These are phyloP conservation scores for Cenopis cana DNA, from an alignment of 2,888 invertebrate species.

Conservation along the genomic window DNA sequence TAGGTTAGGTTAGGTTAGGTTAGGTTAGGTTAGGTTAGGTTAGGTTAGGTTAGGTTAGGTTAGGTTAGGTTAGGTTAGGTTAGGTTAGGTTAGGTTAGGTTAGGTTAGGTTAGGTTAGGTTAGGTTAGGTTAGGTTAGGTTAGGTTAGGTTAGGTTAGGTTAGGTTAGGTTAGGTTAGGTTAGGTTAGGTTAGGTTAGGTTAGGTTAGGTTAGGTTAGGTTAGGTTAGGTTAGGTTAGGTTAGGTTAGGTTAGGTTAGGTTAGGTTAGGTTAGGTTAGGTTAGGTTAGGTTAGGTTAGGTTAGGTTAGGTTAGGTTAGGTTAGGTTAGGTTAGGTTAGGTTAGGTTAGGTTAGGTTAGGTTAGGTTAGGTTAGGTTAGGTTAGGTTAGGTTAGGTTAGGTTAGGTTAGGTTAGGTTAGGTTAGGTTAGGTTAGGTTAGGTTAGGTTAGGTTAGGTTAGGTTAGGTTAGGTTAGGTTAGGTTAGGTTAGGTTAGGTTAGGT, in stretches of 20 bases:
- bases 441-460: conserved; percentile 30
- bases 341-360: conserved; percentile 36
- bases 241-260: conserved; percentile 35
- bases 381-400: conserved; percentile 36
- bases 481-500: conserved; percentile 31
- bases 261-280: conserved; percentile 13
- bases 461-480: conserved; percentile 9
- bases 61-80: too few relatives aligned
- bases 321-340: conserved; percentile 36
- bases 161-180: conserved; percentile 33
- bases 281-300: conserved; percentile 35
- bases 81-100: too few relatives aligned
- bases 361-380: conserved; percentile 36
- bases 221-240: conserved; percentile 44
- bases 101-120: too few relatives aligned
- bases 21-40: too few relatives aligned
- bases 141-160: conserved; percentile 36
- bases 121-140: conserved; percentile 36
- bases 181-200: conserved; percentile 38
- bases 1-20: too few relatives aligned
- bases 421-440: conserved; percentile 36
- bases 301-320: conserved; percentile 36
- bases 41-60: too few relatives aligned
- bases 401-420: conserved; percentile 37
- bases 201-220: conserved; percentile 44